Base-by-base conservation (phyloP, 2,113 vertebrate species). In the Patagioenas fasciata region DNA sequence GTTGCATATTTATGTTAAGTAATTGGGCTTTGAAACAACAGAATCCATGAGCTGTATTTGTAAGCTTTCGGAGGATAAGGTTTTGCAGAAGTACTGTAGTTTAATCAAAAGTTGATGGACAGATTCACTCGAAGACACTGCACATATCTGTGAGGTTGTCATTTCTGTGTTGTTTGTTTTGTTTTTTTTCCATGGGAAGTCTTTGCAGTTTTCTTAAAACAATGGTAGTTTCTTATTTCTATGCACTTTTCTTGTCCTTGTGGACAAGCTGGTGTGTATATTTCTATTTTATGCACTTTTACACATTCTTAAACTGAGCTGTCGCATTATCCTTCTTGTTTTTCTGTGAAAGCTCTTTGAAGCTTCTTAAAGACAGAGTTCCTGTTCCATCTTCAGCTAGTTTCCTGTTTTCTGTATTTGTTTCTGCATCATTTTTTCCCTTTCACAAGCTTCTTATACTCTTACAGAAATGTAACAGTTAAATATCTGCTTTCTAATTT, bases 401-500 rank as follows among this genome's bases (percentile, higher is more conserved):
- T 71, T 80, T 51, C 34, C 20, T 44, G 2, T 71, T 87, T 78
- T 61, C 65, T 75, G 11, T 67, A 36, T 53, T 53, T 50, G 17
- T 65, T 91, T 64, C 47, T 47, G n/a, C 15, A 13, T 87, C 1
- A 8, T 50, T 85, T 80, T 64, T 77, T 34, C 18, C 9, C 9
- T 89, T 86, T 89, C 32, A n/a, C 5, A 7, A 36, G 10, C 23
- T 73, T 57, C 29, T 80, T 67, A 20, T 5, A 28, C 44, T 38
- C 26, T 91, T 88, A 31, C 1, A 91, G 53, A 65, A 85, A 60
- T 47, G 16, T 54, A 81, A 70, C 77, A 11, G 5, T 60, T 91
- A 89, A 88, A 82, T 60, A 57, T 38, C 93, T 96, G 86, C 58
- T 91, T 88, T 97, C 80, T 85, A 70, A 97, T 95, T 57, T 97